Conservation (phyloP, 1,140 invertebrate genomes). For the Trachymyrmex septentrionalis region DNA sequence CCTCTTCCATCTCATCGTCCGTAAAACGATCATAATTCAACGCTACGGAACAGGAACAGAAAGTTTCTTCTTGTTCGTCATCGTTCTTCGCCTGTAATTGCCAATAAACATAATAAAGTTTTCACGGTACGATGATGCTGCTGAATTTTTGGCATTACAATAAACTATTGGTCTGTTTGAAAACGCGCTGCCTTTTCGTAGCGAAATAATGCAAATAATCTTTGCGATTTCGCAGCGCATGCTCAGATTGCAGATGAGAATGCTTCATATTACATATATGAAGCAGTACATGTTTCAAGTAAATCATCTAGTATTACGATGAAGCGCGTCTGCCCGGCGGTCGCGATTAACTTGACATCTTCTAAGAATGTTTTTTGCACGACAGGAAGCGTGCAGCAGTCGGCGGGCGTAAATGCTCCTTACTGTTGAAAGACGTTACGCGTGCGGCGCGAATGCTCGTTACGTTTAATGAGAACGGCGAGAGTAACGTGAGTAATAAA, state of each 20-base stretch:
- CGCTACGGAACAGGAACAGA: neutral
- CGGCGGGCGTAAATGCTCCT: neutral
- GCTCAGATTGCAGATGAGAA: neutral
- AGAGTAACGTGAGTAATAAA: slow-evolving; percentile 68
- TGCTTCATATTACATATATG: neutral
- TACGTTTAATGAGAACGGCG: slow-evolving; percentile 66
- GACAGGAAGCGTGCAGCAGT: neutral
- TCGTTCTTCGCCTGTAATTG: neutral
- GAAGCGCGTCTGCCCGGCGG: slow-evolving; percentile 4
- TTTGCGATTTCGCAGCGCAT: neutral
- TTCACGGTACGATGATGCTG: neutral
- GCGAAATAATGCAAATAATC: neutral
- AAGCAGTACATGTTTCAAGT: neutral
- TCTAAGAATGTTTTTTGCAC: neutral
- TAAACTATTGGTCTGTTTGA: neutral
- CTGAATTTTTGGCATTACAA: neutral
- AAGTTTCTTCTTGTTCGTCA: slow-evolving; percentile 13
- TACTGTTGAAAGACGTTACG: slow-evolving; percentile 26
- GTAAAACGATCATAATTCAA: slow-evolving; percentile 57
- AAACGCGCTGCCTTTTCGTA: neutral
- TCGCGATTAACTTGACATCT: slow-evolving; percentile 34
- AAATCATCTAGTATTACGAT: neutral
- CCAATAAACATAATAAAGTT: slow-evolving; percentile 14
- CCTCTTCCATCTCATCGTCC: slow-evolving; percentile 23
- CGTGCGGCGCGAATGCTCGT: slow-evolving; percentile 51